Conservation (phyloP, 2,888 invertebrate genomes). For the Melitaea athalia region DNA sequence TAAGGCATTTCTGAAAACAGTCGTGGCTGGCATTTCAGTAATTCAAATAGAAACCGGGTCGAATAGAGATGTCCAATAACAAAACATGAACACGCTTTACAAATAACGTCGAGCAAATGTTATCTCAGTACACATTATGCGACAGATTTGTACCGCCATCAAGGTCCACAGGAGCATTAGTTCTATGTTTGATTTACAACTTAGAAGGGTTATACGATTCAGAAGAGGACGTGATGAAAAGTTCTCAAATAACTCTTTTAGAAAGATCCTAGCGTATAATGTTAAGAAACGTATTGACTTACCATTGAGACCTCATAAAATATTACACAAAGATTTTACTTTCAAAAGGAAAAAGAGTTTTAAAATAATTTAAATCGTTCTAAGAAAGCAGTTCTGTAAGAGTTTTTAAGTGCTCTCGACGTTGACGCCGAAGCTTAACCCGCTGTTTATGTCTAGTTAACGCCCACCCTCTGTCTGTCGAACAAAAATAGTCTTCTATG, state of each 20-base stretch:
- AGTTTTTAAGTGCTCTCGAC: slow-evolving; percentile 61
- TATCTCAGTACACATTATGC: slow-evolving; percentile 69
- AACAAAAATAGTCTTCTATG: neutral
- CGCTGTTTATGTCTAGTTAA: slow-evolving; percentile 66
- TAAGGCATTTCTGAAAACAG: slow-evolving; percentile 60
- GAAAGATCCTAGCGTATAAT: slow-evolving; percentile 3
- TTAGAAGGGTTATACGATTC: slow-evolving; percentile 57
- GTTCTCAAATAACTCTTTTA: slow-evolving; percentile 20
- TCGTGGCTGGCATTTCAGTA: slow-evolving; percentile 62
- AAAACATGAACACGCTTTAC: slow-evolving; percentile 77
- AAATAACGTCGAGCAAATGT: slow-evolving; percentile 78
- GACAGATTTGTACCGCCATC: slow-evolving; percentile 72
- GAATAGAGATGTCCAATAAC: slow-evolving; percentile 77
- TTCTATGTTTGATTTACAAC: slow-evolving; percentile 65
- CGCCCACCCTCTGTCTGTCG: slow-evolving; percentile 45
- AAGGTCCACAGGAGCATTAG: slow-evolving; percentile 64
- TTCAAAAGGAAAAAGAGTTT: slow-evolving; percentile 52
- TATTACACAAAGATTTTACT: slow-evolving; percentile 12
- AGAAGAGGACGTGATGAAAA: slow-evolving; percentile 15
- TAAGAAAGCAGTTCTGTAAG: slow-evolving; percentile 72
- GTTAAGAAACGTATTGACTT: neutral
- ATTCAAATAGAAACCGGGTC: slow-evolving; percentile 71
- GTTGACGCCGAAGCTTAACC: slow-evolving; percentile 61
- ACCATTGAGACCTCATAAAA: neutral
- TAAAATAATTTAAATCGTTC: slow-evolving; percentile 59